Base-by-base conservation (phyloP, 2,113 vertebrate species). In the Mellivora capensis region DNA sequence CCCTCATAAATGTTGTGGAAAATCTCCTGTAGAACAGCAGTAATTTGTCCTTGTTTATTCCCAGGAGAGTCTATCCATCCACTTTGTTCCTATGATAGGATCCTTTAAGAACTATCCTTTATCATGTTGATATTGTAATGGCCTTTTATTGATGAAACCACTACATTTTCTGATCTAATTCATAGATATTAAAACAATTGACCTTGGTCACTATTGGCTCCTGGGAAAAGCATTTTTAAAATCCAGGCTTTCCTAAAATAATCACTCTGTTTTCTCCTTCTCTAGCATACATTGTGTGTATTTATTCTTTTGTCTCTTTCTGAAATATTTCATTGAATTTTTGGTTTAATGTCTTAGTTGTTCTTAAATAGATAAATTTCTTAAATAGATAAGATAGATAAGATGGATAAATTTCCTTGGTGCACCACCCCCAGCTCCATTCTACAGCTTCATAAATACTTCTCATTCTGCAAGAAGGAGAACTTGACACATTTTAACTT, bases 1-100 rank as follows among this genome's bases (percentile, higher is more conserved):
- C 93, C 96, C 77, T 97, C 87, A 90, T 96, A 91, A 97, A 95
- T 85, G 85, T 86, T 77, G 71, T 88, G 44, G 93, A 90, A 96
- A 97, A 86, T 89, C 54, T 88, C 96, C 91, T 92, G 44, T 74
- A 95, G 1, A 91, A 94, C 44, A 97, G 39, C 39, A 80, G 42
- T n/a, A 80, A 93, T 96, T 97, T 94, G 47, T 85, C 25, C 77
- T 72, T 87, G 47, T 93, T 96, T 94, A 79, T 72, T 91, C 80
- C 29, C n/a, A 13, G 34, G 76, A 96, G 61, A 91, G 12, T 12
- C 10, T 8, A 17, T 21, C 34, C 15, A 12, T 84, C 71, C 47
- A 37, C 71, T 95, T 74, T 76, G 59, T 54, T 87, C 39, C 47
- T 72, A 29, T 31, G 59, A 72, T 7, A 12, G 2, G 76, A 18